A percentile compares a stretch with the other conserved stretches of the same genome.
These are phyloP conservation scores for Tetragonisca angustula DNA, from an alignment of 2,888 invertebrate genomes.

Conservation along the genomic window DNA sequence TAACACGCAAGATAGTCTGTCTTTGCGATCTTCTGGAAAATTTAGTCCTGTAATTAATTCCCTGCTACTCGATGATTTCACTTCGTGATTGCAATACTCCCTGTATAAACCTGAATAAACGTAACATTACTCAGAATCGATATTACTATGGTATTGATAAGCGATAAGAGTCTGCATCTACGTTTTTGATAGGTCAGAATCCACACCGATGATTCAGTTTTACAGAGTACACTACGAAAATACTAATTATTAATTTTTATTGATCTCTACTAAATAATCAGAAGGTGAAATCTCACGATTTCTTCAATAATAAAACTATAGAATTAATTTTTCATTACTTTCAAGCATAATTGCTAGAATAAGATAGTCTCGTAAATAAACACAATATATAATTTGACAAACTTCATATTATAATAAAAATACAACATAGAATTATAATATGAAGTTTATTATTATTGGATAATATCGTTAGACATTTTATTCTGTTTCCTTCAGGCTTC, in stretches of 20 bases:
- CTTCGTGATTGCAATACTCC: too few relatives aligned
- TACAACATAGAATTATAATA: too few relatives aligned
- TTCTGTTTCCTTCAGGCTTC: not conserved
- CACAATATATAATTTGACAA: not conserved
- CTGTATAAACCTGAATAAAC: not conserved
- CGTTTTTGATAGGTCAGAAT: not conserved
- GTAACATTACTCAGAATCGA: slow-evolving; percentile 46
- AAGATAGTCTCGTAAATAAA: not conserved
- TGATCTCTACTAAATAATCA: not conserved
- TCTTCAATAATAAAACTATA: not conserved
- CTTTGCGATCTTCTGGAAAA: not conserved
- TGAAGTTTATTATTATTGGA: too few relatives aligned
- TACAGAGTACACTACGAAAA: not conserved
- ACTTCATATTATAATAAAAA: too few relatives aligned
- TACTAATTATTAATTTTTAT: not conserved
- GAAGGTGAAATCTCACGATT: not conserved
- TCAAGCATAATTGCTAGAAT: too few relatives aligned
- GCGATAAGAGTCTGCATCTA: slow-evolving; percentile 1
- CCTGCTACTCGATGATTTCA: not conserved
- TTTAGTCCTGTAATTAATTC: not conserved
- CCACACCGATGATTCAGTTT: not conserved
- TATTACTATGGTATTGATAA: slow-evolving; percentile 39
- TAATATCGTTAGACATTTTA: too few relatives aligned
- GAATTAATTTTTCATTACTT: not conserved
- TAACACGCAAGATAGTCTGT: not conserved